Evolutionary conservation across 2,113 vertebrate genomes (phyloP).

Genomic region (Pelecanus crispus): DNA sequence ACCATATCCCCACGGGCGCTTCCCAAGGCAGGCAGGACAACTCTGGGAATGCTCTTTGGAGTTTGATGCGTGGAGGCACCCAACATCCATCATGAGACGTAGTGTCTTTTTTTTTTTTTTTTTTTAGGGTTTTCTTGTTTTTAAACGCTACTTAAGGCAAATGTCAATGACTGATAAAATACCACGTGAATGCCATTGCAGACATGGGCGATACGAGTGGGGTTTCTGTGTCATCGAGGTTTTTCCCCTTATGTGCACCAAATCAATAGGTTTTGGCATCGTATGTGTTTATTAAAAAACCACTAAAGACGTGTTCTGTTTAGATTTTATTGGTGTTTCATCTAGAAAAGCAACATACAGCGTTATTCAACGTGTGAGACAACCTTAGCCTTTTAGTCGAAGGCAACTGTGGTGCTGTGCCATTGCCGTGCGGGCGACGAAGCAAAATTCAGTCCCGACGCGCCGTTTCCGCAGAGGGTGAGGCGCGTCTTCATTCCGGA

Average conservation of each 20-base stretch:
- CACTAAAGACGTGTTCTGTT: neutral
- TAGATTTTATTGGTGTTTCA: neutral
- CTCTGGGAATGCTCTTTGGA: neutral
- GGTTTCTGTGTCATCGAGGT: neutral
- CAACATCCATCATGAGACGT: neutral
- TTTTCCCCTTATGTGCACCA: neutral
- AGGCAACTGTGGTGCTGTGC: neutral
- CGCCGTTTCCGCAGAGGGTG: neutral
- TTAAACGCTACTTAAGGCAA: neutral
- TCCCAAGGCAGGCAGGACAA: neutral
- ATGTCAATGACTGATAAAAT: neutral
- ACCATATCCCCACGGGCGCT: neutral
- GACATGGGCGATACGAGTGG: accelerated
- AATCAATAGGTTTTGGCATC: neutral
- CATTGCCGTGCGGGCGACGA: neutral
- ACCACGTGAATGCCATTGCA: neutral
- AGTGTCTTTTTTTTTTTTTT: neutral
- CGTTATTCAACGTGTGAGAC: neutral
- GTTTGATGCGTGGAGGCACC: neutral
- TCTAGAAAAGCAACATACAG: neutral
- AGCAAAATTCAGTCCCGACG: neutral
- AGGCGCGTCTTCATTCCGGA: neutral
- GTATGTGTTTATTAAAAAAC: neutral
- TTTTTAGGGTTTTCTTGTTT: neutral
- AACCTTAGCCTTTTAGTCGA: neutral